Conservation (phyloP, 2,113 vertebrate genomes). For the Leptodactylus fuscus region DNA sequence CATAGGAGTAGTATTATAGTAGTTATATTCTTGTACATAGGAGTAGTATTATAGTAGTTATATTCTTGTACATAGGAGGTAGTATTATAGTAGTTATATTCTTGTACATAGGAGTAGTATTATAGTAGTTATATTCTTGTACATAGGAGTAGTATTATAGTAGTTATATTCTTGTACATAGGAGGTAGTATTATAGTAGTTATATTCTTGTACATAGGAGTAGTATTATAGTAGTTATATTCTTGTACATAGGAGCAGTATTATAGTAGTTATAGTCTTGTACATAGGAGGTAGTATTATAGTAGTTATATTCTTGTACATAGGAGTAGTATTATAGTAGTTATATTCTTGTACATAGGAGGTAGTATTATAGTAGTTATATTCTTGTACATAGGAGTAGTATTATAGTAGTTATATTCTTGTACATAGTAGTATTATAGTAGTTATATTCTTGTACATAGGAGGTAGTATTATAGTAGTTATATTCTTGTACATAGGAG, state of each 20-base stretch:
- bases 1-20: neutral
- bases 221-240: slow-evolving; percentile 20
- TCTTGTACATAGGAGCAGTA: slow-evolving; percentile 9
- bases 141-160: neutral
- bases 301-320: slow-evolving; percentile 7
- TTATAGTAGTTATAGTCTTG: slow-evolving; percentile 12
- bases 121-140: slow-evolving; percentile 16
- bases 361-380: slow-evolving; percentile 10
- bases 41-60: neutral
- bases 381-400: slow-evolving; percentile 6
- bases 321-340: slow-evolving; percentile 1
- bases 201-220: slow-evolving; percentile 6
- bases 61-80: too few species aligned
- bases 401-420: slow-evolving; percentile 9
- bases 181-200: slow-evolving; percentile 1
- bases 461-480: too few species aligned
- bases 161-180: slow-evolving; percentile 6
- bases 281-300: slow-evolving; percentile 6
- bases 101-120: neutral
- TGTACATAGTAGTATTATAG: neutral
- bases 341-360: neutral
- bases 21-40: neutral
- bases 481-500: too few species aligned
- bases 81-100: too few species aligned
- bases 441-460: neutral